Percentiles rank a stretch among this genome's conserved stretches.
These are phyloP conservation scores for Lagenorhynchus albirostris DNA, from an alignment of 2,113 vertebrate genomes.

Conservation along the genomic window DNA sequence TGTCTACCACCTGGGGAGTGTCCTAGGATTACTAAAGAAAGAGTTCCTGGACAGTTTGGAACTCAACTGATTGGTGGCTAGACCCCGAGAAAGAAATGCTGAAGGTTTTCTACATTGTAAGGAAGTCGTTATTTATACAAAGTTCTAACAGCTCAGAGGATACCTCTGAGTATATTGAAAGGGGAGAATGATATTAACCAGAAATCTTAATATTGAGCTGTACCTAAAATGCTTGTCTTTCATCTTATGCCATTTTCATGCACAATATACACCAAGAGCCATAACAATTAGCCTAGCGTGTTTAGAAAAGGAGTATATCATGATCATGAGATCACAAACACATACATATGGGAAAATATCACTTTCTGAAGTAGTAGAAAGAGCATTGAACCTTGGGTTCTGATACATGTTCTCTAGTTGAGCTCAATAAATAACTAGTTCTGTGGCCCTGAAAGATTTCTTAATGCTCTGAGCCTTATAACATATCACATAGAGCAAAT, in stretches of 20 bases:
- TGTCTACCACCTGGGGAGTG: not conserved
- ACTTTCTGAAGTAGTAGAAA: not conserved
- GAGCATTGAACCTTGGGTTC: accelerated
- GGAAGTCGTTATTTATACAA: not conserved
- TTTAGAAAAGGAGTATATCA: not conserved
- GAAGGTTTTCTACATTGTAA: not conserved
- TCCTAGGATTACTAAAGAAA: slow-evolving; percentile 21
- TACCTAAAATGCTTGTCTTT: not conserved
- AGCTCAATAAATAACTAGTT: not conserved
- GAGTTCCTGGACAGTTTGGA: not conserved
- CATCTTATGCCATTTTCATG: not conserved
- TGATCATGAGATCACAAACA: not conserved
- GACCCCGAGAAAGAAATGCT: accelerated
- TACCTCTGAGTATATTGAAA: not conserved
- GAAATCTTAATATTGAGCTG: not conserved
- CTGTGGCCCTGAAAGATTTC: not conserved
- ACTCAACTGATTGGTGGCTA: not conserved
- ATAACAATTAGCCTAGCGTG: not conserved
- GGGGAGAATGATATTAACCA: slow-evolving; percentile 16
- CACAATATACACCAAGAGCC: not conserved
- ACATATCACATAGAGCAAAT: not conserved
- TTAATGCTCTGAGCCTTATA: not conserved
- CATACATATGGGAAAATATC: not conserved
- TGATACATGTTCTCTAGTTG: not conserved
- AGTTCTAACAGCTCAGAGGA: slow-evolving; percentile 1